Percentiles rank a stretch among this genome's conserved stretches.
Evolutionary conservation across 2,888 invertebrate genomes (phyloP).

Genomic region (Syrista parreyssii): DNA sequence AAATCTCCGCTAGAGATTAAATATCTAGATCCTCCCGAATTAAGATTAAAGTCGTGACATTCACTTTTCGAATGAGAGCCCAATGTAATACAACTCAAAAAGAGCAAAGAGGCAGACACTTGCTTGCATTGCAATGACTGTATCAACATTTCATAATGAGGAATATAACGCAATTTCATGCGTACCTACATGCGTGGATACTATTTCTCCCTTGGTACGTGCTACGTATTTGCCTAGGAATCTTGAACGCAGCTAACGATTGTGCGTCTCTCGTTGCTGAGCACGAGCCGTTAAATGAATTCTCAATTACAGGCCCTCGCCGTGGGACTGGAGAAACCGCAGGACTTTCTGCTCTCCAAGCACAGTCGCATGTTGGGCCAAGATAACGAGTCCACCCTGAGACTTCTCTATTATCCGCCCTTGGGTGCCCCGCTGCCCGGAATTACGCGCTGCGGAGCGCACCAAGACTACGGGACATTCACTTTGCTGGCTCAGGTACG

Average conservation of each 20-base stretch:
- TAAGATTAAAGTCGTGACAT: too few species aligned
- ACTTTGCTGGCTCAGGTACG: conserved; percentile 73
- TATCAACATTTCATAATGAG: too few species aligned
- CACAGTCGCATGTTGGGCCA: conserved; percentile 76
- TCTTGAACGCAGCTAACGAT: background rate
- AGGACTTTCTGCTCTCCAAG: conserved; percentile 72
- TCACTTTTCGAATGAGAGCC: too few species aligned
- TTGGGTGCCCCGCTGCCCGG: conserved; percentile 60
- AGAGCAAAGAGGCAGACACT: background rate
- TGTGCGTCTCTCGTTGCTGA: background rate
- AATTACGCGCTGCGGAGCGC: conserved; percentile 76
- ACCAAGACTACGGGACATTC: conserved; percentile 81
- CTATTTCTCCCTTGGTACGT: too few species aligned
- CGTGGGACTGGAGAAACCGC: conserved; percentile 70
- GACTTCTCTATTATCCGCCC: conserved; percentile 80
- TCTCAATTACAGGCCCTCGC: conserved; percentile 54
- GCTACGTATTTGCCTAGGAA: background rate
- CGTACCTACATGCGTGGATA: too few species aligned
- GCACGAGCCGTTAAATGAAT: background rate
- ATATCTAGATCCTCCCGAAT: too few species aligned
- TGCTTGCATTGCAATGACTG: too few species aligned
- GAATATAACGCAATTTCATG: too few species aligned
- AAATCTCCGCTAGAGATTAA: too few species aligned
- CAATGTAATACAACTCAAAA: background rate
- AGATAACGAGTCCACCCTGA: conserved; percentile 75